Conservation (phyloP, 2,888 invertebrate genomes). For the Lapara coniferarum region DNA sequence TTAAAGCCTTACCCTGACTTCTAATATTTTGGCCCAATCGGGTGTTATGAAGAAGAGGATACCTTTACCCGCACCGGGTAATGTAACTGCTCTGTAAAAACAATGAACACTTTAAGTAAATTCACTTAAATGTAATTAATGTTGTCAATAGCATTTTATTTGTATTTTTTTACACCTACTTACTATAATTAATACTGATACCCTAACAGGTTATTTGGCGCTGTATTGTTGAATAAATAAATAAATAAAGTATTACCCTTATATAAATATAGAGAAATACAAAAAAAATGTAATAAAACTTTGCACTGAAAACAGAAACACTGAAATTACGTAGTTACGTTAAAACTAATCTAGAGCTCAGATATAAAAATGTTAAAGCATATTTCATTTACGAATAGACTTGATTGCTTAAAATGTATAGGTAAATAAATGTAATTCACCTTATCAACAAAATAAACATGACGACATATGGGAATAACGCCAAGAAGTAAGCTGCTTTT, state of each 20-base stretch:
- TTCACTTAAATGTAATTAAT: too few relatives aligned
- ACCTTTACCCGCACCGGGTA: conserved; percentile 89
- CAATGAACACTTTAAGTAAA: not conserved
- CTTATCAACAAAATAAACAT: conserved; percentile 88
- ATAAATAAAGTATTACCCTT: too few relatives aligned
- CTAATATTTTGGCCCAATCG: conserved; percentile 88
- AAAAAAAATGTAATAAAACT: not conserved
- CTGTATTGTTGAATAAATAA: too few relatives aligned
- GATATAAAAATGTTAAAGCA: too few relatives aligned
- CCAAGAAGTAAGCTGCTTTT: conserved; percentile 94
- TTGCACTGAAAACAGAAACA: not conserved
- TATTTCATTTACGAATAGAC: not conserved
- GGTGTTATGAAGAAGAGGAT: conserved; percentile 91
- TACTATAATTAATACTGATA: too few relatives aligned
- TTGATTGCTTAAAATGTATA: not conserved
- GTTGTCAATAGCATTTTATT: too few relatives aligned
- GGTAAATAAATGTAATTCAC: conserved; percentile 43
- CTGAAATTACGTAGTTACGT: not conserved
- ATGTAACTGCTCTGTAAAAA: conserved; percentile 81
- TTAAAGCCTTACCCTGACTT: conserved; percentile 82
- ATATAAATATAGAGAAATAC: too few relatives aligned
- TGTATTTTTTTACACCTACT: too few relatives aligned
- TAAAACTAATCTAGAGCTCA: too few relatives aligned
- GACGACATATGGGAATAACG: conserved; percentile 92
- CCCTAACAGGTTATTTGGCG: too few relatives aligned